These are phyloP conservation scores for Sceloporus undulatus DNA, from an alignment of 2,113 vertebrate species.

Conservation along the genomic window DNA sequence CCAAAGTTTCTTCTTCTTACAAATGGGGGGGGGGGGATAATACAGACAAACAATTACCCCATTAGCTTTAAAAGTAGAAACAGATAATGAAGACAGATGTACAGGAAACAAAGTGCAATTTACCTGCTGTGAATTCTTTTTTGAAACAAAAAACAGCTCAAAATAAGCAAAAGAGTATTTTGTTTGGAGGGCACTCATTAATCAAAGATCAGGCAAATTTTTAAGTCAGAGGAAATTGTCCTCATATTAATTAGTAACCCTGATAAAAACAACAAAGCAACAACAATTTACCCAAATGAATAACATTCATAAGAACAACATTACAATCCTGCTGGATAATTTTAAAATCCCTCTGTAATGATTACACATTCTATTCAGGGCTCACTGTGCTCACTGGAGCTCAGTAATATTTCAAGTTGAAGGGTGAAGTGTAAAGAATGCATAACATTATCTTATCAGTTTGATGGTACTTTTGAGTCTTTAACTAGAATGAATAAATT, in stretches of 20 bases:
- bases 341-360: not conserved
- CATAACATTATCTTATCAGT: conserved; percentile 18
- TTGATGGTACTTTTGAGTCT: conserved; percentile 9
- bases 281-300: not conserved
- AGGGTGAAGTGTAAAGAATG: conserved; percentile 1
- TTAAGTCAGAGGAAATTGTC: not conserved
- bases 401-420: conserved; percentile 7
- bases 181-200: not conserved
- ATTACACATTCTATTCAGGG: conserved; percentile 25
- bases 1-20: not conserved
- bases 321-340: not conserved
- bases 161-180: not conserved
- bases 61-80: not conserved
- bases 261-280: conserved; percentile 14
- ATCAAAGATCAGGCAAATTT: not conserved
- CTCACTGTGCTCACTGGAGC: not conserved
- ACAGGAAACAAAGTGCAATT: not conserved
- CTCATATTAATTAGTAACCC: not conserved
- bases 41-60: not conserved
- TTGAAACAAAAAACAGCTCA: not conserved
- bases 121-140: conserved; percentile 8
- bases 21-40: not conserved
- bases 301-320: not conserved
- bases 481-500: conserved; percentile 11
- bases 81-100: conserved; percentile 20